Conservation (phyloP, 2,113 vertebrate species). For the Cisticola juncidis region DNA sequence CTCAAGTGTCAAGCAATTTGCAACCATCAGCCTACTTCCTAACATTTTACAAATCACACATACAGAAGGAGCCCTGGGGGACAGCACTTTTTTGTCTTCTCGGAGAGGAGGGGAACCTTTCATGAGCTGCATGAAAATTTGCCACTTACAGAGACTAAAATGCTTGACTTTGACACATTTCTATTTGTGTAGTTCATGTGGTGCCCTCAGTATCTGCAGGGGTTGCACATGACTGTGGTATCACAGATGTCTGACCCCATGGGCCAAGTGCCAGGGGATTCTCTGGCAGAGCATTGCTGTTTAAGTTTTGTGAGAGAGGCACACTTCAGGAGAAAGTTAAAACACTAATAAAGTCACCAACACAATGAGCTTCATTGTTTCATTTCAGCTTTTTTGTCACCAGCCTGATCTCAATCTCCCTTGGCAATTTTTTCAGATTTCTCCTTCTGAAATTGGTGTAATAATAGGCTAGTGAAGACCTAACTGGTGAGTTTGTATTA, state of each 20-base stretch:
- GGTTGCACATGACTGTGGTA: not conserved
- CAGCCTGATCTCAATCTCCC: not conserved
- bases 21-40: not conserved
- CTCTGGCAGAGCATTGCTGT: fast-evolving
- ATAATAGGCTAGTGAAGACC: not conserved
- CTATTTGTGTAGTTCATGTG: not conserved
- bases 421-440: not conserved
- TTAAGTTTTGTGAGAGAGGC: not conserved
- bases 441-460: not conserved
- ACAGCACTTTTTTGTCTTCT: not conserved
- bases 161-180: not conserved
- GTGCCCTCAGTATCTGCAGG: not conserved
- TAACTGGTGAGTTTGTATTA: not conserved
- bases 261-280: not conserved
- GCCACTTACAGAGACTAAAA: not conserved
- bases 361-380: not conserved
- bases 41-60: not conserved
- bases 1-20: not conserved
- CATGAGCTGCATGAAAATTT: not conserved
- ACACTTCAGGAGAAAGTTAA: not conserved
- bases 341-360: not conserved
- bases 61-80: not conserved
- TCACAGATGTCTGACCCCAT: not conserved
- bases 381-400: not conserved
- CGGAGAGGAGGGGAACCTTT: not conserved